Evolutionary conservation across 2,797 vertebrate species (phyloP), one percentile per base, ranked within the genome.

Genomic region (Megalops cyprinoides): DNA sequence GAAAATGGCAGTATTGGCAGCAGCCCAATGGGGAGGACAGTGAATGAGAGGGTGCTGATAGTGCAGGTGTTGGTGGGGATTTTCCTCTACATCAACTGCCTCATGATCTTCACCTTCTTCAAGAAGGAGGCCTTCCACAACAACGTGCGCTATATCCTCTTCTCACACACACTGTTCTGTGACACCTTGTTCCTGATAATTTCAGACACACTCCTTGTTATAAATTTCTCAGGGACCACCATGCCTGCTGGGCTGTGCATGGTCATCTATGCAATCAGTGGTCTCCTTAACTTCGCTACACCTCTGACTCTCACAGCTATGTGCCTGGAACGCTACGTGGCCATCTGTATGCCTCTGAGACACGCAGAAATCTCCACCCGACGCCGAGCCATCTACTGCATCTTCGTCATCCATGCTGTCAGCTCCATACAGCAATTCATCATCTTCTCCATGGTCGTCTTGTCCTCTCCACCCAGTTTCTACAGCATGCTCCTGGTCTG

Each of bases 321-420:
- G 91, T 91, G 85, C 55, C 79, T 90, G 28, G 89, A 93, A 84
- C 82, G 90, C 58, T 91, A 91, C 8, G 69, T 88, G 20, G 90
- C 91, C 28, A 81, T 92, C 76, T 90, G 90, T 74, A 88, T 90
- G 31, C 91, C 91, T 0, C 86, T 92, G n/a, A 86, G 86, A 62
- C 89, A 90, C 4, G 65, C 65, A 18, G 74, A 51, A 12, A 51
- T 76, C 18, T 1, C 48, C 28, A 51, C 74, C 15, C 2, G 23
- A n/a, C n/a, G n/a, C n/a, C n/a, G n/a, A n/a, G n/a, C n/a, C n/a
- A n/a, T n/a, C n/a, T n/a, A n/a, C n/a, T n/a, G n/a, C n/a, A n/a
- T n/a, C n/a, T n/a, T n/a, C n/a, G n/a, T n/a, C n/a, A n/a, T n/a
- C n/a, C n/a, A n/a, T n/a, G n/a, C n/a, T n/a, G n/a, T n/a, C n/a